Evolutionary conservation across 2,797 vertebrate genomes (phyloP).

Genomic region (Phrynocephalus vlangalii): DNA sequence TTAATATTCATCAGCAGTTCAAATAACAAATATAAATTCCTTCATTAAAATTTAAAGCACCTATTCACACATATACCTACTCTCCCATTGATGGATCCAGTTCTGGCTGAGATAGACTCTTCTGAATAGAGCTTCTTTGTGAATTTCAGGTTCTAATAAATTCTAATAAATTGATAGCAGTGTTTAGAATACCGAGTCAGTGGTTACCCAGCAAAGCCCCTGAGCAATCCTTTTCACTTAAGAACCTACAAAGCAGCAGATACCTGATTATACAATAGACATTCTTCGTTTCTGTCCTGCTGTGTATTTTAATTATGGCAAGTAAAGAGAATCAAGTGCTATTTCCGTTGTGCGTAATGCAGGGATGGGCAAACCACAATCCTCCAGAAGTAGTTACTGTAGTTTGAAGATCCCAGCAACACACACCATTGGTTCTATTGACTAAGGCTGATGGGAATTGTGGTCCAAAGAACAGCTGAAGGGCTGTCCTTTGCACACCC

Average conservation of each 20-base stretch:
- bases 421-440: too few relatives aligned
- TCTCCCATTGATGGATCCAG: slow-evolving; percentile 24
- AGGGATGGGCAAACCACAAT: too few relatives aligned
- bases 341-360: not conserved
- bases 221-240: not conserved
- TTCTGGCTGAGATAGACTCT: slow-evolving; percentile 2
- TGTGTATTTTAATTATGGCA: not conserved
- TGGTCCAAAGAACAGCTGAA: too few relatives aligned
- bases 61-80: not conserved
- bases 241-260: slow-evolving; percentile 17
- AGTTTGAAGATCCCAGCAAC: too few relatives aligned
- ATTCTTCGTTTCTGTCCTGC: slow-evolving; percentile 10
- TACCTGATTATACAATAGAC: slow-evolving; percentile 48
- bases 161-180: not conserved
- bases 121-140: not conserved
- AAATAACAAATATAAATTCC: slow-evolving; percentile 26
- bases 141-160: slow-evolving; percentile 24
- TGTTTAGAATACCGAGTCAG: not conserved
- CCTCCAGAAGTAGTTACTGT: too few relatives aligned
- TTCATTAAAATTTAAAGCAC: slow-evolving; percentile 21
- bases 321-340: slow-evolving; percentile 13
- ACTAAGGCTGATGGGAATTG: too few relatives aligned
- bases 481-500: too few relatives aligned
- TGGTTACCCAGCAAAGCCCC: slow-evolving; percentile 15
- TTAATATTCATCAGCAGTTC: slow-evolving; percentile 17